Percentiles rank a stretch among this genome's conserved stretches.
These are phyloP conservation scores for Crioceris asparagi DNA, from an alignment of 2,888 invertebrate species.

Conservation along the genomic window DNA sequence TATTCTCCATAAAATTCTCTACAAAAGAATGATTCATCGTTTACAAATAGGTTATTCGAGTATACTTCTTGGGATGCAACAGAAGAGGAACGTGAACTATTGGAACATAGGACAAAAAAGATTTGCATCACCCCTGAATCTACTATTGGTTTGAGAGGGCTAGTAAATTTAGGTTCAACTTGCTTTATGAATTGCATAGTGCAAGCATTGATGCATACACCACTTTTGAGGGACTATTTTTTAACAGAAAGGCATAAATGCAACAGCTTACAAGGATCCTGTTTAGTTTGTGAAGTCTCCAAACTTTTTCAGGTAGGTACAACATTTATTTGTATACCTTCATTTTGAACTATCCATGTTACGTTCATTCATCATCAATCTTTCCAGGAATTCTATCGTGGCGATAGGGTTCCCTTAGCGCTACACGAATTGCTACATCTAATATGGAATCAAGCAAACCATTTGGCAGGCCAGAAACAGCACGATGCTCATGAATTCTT, in stretches of 20 bases:
- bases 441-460: constrained; percentile 94
- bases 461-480: constrained; percentile 92
- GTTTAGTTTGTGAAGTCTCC: constrained; percentile 93
- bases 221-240: constrained; percentile 89
- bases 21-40: not conserved
- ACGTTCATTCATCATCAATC: constrained; percentile 1
- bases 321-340: not conserved
- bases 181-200: constrained; percentile 99
- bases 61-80: constrained; percentile 73
- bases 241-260: constrained; percentile 90
- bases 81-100: constrained; percentile 62
- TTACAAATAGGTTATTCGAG: constrained; percentile 31
- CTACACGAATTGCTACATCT: constrained; percentile 82
- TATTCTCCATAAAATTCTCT: not conserved
- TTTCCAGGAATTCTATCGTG: constrained; percentile 79
- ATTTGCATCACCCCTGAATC: constrained; percentile 71
- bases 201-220: constrained; percentile 91
- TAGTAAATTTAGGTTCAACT: constrained; percentile 93
- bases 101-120: constrained; percentile 65
- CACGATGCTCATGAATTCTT: constrained; percentile 99
- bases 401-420: constrained; percentile 76
- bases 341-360: not conserved
- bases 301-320: constrained; percentile 77
- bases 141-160: constrained; percentile 81
- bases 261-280: constrained; percentile 56